Evolutionary conservation across 2,113 vertebrate species (phyloP).

Genomic region (Poeciliopsis occidentalis): DNA sequence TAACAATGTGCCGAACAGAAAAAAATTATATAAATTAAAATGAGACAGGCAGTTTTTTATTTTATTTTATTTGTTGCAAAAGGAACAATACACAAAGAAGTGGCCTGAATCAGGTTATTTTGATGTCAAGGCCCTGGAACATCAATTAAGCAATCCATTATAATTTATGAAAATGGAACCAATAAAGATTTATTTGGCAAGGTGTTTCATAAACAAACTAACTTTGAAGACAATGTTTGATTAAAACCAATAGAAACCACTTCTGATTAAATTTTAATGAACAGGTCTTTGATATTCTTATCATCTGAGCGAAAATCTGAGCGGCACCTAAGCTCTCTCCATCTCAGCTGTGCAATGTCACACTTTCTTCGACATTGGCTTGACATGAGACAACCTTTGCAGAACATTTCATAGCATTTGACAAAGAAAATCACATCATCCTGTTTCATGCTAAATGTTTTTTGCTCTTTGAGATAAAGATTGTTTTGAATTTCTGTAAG

Average conservation of each 20-base stretch:
- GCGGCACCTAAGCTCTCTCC: slow-evolving; percentile 40
- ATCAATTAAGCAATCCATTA: background rate
- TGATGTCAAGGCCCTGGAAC: slow-evolving; percentile 7
- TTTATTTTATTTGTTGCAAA: background rate
- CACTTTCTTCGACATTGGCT: slow-evolving; percentile 12
- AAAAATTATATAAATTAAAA: slow-evolving; percentile 3
- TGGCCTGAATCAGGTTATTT: slow-evolving; percentile 23
- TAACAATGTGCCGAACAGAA: background rate
- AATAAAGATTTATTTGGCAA: slow-evolving; percentile 9
- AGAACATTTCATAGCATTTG: slow-evolving; percentile 30
- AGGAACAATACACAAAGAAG: slow-evolving; percentile 1
- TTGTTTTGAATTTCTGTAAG: background rate
- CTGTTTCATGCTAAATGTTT: slow-evolving; percentile 27
- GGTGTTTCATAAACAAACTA: slow-evolving; percentile 27
- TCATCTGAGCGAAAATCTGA: slow-evolving; percentile 41
- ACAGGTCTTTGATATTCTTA: slow-evolving; percentile 47
- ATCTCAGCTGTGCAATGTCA: background rate
- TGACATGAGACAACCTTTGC: slow-evolving; percentile 17
- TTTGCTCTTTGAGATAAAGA: slow-evolving; percentile 27
- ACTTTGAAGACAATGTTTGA: slow-evolving; percentile 49
- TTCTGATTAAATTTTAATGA: slow-evolving; percentile 53
- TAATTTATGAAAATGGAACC: slow-evolving; percentile 6
- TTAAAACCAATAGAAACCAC: slow-evolving; percentile 43
- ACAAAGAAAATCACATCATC: slow-evolving; percentile 39
- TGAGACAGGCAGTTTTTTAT: background rate